Evolutionary conservation across 2,113 vertebrate species (phyloP).

Genomic region (Leucoraja erinaceus): DNA sequence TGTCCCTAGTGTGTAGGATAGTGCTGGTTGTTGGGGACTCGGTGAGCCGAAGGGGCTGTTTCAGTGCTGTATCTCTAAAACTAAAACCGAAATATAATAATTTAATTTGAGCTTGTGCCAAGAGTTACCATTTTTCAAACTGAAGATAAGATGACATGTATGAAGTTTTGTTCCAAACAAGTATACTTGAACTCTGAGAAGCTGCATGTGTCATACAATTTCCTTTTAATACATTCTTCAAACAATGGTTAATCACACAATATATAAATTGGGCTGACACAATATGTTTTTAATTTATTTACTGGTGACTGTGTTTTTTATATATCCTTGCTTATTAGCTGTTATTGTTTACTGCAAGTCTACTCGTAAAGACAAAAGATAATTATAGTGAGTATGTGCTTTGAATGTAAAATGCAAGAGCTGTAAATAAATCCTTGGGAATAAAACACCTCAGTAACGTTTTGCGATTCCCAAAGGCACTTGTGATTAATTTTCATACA

Average conservation of each 20-base stretch:
- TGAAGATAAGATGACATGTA: neutral
- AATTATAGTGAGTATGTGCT: neutral
- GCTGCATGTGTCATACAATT: neutral
- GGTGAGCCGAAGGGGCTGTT: too few species aligned
- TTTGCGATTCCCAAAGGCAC: neutral
- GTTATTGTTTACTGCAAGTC: neutral
- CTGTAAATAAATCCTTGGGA: neutral
- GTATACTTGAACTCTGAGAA: neutral
- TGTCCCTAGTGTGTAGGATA: too few species aligned
- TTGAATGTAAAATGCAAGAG: constrained; percentile 2
- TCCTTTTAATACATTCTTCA: constrained; percentile 30
- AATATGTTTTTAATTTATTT: neutral
- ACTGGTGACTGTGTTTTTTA: neutral
- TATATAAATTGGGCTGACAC: neutral
- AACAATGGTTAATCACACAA: neutral
- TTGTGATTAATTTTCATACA: neutral
- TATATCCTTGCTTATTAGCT: neutral
- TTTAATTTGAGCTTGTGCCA: neutral
- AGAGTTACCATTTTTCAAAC: neutral
- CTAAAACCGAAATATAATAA: neutral
- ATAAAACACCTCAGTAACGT: neutral
- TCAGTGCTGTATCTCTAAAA: too few species aligned
- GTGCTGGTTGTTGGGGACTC: too few species aligned
- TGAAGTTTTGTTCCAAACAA: neutral
- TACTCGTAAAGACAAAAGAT: neutral